Evolutionary conservation across 2,888 invertebrate genomes (phyloP).

Genomic region (Dicyrtomina minuta): DNA sequence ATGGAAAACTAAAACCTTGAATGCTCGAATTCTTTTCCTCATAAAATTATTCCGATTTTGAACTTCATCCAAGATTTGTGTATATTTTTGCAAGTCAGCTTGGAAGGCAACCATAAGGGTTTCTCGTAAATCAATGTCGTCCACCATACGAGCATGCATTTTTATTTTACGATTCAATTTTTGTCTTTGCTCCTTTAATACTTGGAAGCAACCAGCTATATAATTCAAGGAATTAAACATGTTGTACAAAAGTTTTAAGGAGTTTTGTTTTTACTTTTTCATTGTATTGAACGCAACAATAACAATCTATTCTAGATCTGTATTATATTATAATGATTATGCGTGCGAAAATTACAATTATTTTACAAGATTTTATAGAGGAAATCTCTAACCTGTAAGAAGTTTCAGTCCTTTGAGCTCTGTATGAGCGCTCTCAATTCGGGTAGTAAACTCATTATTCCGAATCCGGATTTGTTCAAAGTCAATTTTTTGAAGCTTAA

Average conservation of each 20-base stretch:
- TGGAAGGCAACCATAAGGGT: conserved; percentile 58
- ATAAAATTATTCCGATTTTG: conserved; percentile 21
- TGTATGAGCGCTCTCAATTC: conserved; percentile 62
- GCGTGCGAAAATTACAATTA: background rate
- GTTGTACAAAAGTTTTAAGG: background rate
- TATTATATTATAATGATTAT: no score
- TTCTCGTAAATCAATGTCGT: conserved; percentile 58
- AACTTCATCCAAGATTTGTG: conserved; percentile 23
- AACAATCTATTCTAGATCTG: no score
- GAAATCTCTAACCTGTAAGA: conserved; percentile 64
- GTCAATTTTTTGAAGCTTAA: conserved; percentile 64
- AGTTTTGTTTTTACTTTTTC: background rate
- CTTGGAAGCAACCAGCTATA: conserved; percentile 60
- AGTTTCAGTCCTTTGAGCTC: conserved; percentile 63
- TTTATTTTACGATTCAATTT: conserved; percentile 61
- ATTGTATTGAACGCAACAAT: no score
- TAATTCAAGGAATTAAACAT: background rate
- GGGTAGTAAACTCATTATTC: conserved; percentile 56
- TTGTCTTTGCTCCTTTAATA: conserved; percentile 63
- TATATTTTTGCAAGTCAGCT: conserved; percentile 56
- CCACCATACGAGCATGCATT: conserved; percentile 58
- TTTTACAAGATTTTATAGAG: background rate
- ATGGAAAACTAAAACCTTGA: background rate
- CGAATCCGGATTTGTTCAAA: conserved; percentile 67
- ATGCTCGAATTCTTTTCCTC: conserved; percentile 25